These are phyloP conservation scores for Burhinus bistriatus DNA, from an alignment of 2,113 vertebrate genomes.

Conservation along the genomic window DNA sequence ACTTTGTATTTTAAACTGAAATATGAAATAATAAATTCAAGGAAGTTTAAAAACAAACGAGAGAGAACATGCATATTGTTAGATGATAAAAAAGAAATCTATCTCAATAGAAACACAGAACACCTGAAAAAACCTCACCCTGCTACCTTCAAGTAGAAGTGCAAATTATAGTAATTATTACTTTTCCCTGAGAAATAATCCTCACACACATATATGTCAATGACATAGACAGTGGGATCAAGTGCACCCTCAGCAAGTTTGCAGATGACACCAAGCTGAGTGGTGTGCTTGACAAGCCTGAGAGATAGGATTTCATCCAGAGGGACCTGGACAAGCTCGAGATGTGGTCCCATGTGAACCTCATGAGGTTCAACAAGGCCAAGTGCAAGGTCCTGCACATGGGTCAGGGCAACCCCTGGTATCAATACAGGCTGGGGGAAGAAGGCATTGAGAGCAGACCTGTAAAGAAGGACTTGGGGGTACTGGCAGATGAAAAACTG, in stretches of 20 bases:
- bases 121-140: neutral
- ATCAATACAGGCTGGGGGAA: neutral
- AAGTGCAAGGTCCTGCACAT: neutral
- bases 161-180: neutral
- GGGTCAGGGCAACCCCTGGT: neutral
- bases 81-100: neutral
- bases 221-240: neutral
- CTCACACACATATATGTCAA: neutral
- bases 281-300: accelerated
- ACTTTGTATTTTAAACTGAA: neutral
- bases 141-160: neutral
- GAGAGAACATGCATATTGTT: neutral
- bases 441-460: neutral
- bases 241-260: neutral
- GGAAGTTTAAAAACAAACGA: neutral
- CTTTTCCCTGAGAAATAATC: neutral
- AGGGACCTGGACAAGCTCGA: neutral
- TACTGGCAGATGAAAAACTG: neutral
- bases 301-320: neutral
- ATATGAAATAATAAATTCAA: neutral
- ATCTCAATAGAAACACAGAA: neutral
- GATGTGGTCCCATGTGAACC: neutral
- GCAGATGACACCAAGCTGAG: neutral
- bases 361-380: neutral
- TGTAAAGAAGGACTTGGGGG: neutral